Evolutionary conservation across 2,113 vertebrate species (phyloP).

Genomic region (Hippocampus comes): DNA sequence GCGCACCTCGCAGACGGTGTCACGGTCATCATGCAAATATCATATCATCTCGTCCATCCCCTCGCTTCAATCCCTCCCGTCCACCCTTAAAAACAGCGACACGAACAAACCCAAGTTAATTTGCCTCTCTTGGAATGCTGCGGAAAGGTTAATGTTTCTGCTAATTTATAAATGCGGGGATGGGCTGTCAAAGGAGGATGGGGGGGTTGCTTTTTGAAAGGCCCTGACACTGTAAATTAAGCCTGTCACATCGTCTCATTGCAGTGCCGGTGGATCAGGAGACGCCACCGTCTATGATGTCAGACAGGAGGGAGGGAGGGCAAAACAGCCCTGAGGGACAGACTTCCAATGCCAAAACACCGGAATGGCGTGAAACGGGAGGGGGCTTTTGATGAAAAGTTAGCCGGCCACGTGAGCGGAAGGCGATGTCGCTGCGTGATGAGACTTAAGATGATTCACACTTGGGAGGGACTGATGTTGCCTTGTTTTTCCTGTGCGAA

Average conservation of each 20-base stretch:
- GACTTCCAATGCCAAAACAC: slow-evolving; percentile 50
- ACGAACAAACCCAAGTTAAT: slow-evolving; percentile 78
- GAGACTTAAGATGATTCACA: slow-evolving; percentile 52
- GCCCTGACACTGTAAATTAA: slow-evolving; percentile 80
- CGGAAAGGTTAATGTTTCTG: slow-evolving; percentile 83
- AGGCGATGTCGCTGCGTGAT: slow-evolving; percentile 40
- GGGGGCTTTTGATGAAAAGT: slow-evolving; percentile 45
- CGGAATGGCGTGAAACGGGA: slow-evolving; percentile 40
- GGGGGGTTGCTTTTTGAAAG: slow-evolving; percentile 74
- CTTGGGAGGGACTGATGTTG: slow-evolving; percentile 34
- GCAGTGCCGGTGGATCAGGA: slow-evolving; percentile 70
- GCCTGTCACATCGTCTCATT: slow-evolving; percentile 74
- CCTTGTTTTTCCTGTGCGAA: slow-evolving; percentile 37
- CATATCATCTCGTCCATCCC: slow-evolving; percentile 58
- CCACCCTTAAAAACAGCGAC: slow-evolving; percentile 64
- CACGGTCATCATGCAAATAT: slow-evolving; percentile 56
- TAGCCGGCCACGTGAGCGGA: neutral
- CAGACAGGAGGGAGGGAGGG: slow-evolving; percentile 66
- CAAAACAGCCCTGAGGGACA: slow-evolving; percentile 68
- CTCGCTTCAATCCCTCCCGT: slow-evolving; percentile 52
- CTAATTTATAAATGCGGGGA: slow-evolving; percentile 79
- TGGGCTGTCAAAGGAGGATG: slow-evolving; percentile 69
- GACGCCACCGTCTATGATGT: slow-evolving; percentile 72
- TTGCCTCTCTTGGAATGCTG: slow-evolving; percentile 71
- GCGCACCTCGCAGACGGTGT: slow-evolving; percentile 48